phyloP scores from a whole-genome alignment of 2,113 vertebrate genomes.

The Phrynosoma platyrhinos region DNA sequence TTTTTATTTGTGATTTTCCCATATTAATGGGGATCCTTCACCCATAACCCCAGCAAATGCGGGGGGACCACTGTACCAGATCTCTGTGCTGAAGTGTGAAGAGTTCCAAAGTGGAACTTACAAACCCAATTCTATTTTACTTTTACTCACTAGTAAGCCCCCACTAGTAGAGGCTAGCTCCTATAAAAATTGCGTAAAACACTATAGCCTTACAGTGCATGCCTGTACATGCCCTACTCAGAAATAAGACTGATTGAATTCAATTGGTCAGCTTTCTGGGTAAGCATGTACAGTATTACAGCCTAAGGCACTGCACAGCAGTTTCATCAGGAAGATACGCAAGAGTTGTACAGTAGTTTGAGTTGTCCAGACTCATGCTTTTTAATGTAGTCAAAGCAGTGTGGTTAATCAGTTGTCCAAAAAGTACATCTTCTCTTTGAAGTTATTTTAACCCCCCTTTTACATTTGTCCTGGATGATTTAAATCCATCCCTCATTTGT shows the following conservation, averaged over 20 bases:
- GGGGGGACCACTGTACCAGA: neutral
- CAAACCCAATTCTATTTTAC: neutral
- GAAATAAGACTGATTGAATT: neutral
- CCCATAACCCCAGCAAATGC: too few relatives aligned
- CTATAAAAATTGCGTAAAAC: neutral
- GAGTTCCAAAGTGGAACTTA: neutral
- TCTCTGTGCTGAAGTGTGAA: neutral
- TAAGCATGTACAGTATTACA: neutral
- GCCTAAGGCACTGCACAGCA: neutral
- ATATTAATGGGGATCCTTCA: neutral
- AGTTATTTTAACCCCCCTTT: neutral
- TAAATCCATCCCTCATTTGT: neutral
- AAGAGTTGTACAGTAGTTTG: neutral
- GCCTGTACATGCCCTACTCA: neutral
- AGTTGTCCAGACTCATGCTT: neutral
- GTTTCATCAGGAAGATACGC: neutral
- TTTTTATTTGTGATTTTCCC: too few relatives aligned
- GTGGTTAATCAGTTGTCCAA: neutral
- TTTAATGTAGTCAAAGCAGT: neutral
- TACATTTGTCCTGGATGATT: neutral
- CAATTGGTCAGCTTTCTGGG: neutral
- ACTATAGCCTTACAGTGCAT: neutral
- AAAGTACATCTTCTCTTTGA: neutral
- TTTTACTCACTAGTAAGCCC: neutral
- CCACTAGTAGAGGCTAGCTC: neutral